Base-by-base conservation (phyloP, 2,888 invertebrate species). In the Ctena decussata region DNA sequence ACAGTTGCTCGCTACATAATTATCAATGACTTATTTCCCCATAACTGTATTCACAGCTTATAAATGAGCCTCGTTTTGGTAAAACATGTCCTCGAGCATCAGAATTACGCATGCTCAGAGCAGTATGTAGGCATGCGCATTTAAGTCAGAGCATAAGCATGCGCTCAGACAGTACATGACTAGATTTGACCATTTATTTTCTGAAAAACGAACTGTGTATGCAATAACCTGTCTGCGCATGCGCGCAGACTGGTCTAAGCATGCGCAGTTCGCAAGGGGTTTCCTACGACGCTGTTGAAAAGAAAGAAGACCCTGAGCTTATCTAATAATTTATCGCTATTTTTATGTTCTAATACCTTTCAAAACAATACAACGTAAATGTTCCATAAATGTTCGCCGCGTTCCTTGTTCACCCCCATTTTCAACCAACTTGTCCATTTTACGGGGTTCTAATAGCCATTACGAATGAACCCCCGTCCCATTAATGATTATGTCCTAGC, bases 401-500 rank as follows among this genome's bases (percentile, higher is more conserved):
- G 65, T 11, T 65, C 65, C 35, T 65, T 24, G 21, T 65, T 65
- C 24, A 65, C 65, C 65, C 65, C 65, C 65, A 65, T 65, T 65
- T 65, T 65, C 35, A 32, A 65, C 65, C 35, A 35, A 65, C 21
- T 41, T 41, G 72, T 41, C 72, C 72, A 72, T 72, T 88, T 84
- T 84, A 88, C 85, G 78, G 81, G 75, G 69, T 37, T 70, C 57
- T 88, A 88, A 88, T 86, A 84, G 84, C 76, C 88, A 88, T 88
- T 88, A 88, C 71, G 82, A 65, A 60, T 77, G 77, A 82, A 75
- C 77, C 80, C 77, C 82, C 72, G 84, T 77, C 84, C 88, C 85
- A 86, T 88, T 88, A 88, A 88, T 82, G 74, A 84, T 86, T 80
- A 87, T 86, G 85, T 80, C 79, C 74, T 70, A 84, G 80, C 88